Base-by-base conservation (phyloP, 2,888 invertebrate species). In the Callyntrura guangdongensis region DNA sequence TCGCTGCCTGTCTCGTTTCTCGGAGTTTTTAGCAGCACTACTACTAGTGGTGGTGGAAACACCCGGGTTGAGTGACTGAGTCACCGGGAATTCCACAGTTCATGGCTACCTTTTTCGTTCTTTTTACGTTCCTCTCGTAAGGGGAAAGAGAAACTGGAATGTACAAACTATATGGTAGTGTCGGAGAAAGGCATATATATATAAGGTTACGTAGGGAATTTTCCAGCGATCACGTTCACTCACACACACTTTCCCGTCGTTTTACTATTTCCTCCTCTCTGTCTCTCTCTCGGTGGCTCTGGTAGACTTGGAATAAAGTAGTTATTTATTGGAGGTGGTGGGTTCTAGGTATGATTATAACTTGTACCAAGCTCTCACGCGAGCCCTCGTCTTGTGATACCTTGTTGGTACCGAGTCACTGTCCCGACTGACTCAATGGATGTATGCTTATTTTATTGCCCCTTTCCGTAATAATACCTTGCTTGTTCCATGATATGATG, bases 11-110 rank as follows among this genome's bases (percentile, higher is more conserved):
- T 88, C 72, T 59, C 82, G 27, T 56, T 77, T 69, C 47, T 17
- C 74, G 25, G 45, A n/a, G 47, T 56, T 81, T 22, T 25, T 81
- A 67, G 36, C 22, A 45, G 72, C 22, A 61, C 20, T 69, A 64
- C 47, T 69, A 36, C 36, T 61, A 17, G 25, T 25, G 14, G 64
- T 67, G 89, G 89, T 84, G 89, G 89, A 89, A 89, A 89, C 89
- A 89, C 89, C 89, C 89, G 89, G 89, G 89, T 88, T 72, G 82
- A 89, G 82, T 89, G 89, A 89, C 89, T 89, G 89, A 89, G 89
- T 89, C 89, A 89, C 89, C 84, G 89, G 89, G 89, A 89, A 89
- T 89, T 89, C 89, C 89, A 89, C 83, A 67, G 67, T 79, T 59
- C 61, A 47, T 88, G 81, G 69, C 88, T 88, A 88, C 88, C 59